These are phyloP conservation scores for Anniella stebbinsi DNA, from an alignment of 2,797 vertebrate species.

Conservation along the genomic window DNA sequence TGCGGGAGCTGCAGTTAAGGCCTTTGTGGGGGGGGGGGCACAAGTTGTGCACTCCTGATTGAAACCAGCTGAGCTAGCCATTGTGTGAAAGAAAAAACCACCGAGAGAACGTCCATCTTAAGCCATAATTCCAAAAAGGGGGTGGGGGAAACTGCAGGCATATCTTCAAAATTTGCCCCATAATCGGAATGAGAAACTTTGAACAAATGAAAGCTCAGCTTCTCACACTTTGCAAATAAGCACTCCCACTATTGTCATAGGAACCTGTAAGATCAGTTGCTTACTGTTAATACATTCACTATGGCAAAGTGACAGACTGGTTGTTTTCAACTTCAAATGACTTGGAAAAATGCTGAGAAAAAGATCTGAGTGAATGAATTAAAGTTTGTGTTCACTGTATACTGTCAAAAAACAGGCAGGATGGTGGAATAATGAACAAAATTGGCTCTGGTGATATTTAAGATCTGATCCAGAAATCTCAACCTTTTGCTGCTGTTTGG, in stretches of 20 bases:
- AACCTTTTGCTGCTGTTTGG: background rate
- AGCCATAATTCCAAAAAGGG: background rate
- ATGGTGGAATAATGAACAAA: background rate
- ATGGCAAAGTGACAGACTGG: background rate
- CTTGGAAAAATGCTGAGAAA: background rate
- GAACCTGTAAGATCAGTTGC: background rate
- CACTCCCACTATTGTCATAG: background rate
- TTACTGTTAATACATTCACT: background rate
- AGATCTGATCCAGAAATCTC: background rate
- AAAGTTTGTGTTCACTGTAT: background rate
- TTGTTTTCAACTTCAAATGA: background rate
- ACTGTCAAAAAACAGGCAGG: background rate
- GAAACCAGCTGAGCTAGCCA: background rate
- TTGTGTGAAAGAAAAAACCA: background rate
- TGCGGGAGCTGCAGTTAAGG: too few relatives aligned
- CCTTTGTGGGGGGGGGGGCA: background rate
- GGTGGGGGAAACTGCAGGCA: background rate
- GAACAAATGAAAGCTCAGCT: background rate
- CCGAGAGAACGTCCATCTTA: background rate
- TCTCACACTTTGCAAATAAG: background rate
- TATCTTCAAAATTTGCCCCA: background rate
- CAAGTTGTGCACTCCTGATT: background rate
- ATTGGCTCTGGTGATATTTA: background rate
- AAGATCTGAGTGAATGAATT: background rate
- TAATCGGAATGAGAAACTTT: background rate